Percentiles rank a stretch among this genome's conserved stretches.
These are phyloP conservation scores for Huso huso DNA, from an alignment of 2,797 vertebrate species.

Conservation along the genomic window DNA sequence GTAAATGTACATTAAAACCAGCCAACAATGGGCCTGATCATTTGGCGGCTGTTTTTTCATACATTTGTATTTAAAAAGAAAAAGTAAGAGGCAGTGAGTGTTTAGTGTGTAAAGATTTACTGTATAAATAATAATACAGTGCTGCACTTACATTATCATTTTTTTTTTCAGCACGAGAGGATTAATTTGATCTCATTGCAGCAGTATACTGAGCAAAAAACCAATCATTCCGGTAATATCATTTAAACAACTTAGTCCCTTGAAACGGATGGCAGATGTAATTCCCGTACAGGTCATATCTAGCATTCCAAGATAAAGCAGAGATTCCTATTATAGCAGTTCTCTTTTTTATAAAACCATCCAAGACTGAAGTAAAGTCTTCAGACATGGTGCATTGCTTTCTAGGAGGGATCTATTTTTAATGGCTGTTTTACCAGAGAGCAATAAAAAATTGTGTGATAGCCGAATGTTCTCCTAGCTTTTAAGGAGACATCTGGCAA, in stretches of 20 bases:
- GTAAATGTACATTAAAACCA: too few relatives aligned
- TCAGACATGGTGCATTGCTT: neutral
- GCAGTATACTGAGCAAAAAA: neutral
- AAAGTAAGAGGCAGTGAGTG: too few relatives aligned
- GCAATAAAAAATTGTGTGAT: neutral
- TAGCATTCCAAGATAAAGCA: constrained; percentile 36
- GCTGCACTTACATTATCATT: neutral
- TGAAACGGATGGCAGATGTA: constrained; percentile 67
- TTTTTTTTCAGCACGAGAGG: neutral
- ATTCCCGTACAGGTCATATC: constrained; percentile 52
- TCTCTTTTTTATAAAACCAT: constrained; percentile 22
- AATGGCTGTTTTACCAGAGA: neutral
- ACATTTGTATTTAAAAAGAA: too few relatives aligned
- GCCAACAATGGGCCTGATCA: too few relatives aligned
- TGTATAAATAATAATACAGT: neutral
- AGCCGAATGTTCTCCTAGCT: neutral
- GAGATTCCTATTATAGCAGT: constrained; percentile 29
- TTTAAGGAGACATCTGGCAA: too few relatives aligned
- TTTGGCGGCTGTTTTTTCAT: too few relatives aligned
- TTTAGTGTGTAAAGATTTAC: too few relatives aligned
- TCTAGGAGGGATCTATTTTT: neutral
- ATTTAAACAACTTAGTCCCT: constrained; percentile 57
- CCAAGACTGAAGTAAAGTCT: constrained; percentile 24
- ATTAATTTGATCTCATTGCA: neutral
- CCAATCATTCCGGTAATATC: too few relatives aligned